phyloP scores from a whole-genome alignment of 2,888 invertebrate genomes.

The Bembecia ichneumoniformis region DNA sequence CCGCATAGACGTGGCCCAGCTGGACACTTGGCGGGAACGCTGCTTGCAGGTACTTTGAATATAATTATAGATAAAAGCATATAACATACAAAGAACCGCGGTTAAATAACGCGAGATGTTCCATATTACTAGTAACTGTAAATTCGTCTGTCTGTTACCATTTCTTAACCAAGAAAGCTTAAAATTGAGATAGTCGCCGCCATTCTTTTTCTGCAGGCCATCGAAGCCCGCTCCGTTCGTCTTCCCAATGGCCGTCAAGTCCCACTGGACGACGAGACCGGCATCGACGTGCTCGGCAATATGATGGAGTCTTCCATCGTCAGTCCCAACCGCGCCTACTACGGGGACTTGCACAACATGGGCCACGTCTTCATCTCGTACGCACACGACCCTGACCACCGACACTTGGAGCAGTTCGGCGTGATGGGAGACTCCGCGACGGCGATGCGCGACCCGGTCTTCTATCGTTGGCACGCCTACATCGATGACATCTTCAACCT shows the following conservation, averaged over 20 bases:
- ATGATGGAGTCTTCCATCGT: constrained; percentile 82
- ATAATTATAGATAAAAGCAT: no score
- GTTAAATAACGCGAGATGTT: no score
- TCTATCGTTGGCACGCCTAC: constrained; percentile 88
- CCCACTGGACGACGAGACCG: constrained; percentile 75
- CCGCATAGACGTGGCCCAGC: constrained; percentile 75
- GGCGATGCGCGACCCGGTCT: constrained; percentile 89
- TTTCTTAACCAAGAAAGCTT: no score
- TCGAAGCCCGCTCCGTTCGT: not conserved
- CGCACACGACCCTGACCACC: constrained; percentile 85
- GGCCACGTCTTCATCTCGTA: constrained; percentile 85
- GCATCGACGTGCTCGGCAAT: constrained; percentile 85
- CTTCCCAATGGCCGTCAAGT: constrained; percentile 73
- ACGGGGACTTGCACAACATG: constrained; percentile 87
- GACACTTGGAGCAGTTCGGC: constrained; percentile 82
- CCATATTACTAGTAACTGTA: no score
- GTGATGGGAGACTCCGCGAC: constrained; percentile 89
- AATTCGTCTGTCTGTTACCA: no score
- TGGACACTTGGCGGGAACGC: constrained; percentile 84
- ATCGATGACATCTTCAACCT: constrained; percentile 84
- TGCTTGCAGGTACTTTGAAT: constrained; percentile 77
- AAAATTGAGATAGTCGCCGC: no score
- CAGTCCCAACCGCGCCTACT: constrained; percentile 78
- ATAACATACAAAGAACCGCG: no score
- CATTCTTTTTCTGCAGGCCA: no score